These are phyloP conservation scores for Monarcha castaneiventris DNA, from an alignment of 2,113 vertebrate species.

Conservation along the genomic window DNA sequence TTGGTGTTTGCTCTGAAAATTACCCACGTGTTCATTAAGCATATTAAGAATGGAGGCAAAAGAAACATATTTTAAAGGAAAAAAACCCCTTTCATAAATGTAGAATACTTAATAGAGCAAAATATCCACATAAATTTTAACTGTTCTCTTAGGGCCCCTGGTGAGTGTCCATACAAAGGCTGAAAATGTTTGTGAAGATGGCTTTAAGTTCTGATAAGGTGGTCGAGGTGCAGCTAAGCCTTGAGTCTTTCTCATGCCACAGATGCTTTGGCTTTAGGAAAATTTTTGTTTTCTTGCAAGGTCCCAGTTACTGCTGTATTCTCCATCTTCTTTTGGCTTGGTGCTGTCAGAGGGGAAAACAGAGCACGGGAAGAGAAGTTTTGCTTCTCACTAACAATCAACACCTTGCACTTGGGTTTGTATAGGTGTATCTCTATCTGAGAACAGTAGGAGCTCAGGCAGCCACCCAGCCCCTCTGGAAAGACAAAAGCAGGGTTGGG, in stretches of 20 bases:
- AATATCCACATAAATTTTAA: background rate
- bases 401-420: background rate
- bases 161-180: background rate
- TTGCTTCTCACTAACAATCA: background rate
- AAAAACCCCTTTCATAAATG: background rate
- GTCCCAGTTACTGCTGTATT: background rate
- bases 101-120: background rate
- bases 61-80: background rate
- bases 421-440: accelerated
- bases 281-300: background rate
- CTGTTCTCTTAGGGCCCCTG: background rate
- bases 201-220: background rate
- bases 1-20: background rate
- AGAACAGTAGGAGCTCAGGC: background rate
- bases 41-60: background rate
- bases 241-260: background rate
- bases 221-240: background rate
- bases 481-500: background rate
- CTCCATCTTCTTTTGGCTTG: background rate
- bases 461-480: background rate
- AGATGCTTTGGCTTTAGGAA: background rate
- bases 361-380: background rate
- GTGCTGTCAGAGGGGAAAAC: background rate
- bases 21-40: background rate
- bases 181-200: background rate